Percentiles rank a stretch among this genome's conserved stretches.
These are phyloP conservation scores for Phengaris alcon DNA, from an alignment of 2,888 invertebrate species.

Conservation along the genomic window DNA sequence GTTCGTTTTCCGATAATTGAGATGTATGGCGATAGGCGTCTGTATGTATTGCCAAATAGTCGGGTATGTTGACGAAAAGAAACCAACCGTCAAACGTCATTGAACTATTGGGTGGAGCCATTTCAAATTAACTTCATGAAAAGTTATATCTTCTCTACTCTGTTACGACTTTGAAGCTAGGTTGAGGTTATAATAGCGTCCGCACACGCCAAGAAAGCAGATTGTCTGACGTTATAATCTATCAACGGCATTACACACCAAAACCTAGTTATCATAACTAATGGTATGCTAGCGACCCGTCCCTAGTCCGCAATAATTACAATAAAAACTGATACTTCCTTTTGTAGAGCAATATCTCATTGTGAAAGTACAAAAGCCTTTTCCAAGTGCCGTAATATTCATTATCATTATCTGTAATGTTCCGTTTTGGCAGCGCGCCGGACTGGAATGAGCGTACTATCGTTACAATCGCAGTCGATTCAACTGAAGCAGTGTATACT, in stretches of 20 bases:
- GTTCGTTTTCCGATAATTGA: slow-evolving; percentile 7
- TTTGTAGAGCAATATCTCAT: background rate
- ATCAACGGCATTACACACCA: too few species aligned
- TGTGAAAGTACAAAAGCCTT: background rate
- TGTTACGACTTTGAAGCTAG: too few species aligned
- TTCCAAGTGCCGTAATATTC: background rate
- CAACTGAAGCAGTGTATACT: background rate
- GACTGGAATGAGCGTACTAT: background rate
- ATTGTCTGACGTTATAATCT: too few species aligned
- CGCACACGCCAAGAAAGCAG: too few species aligned
- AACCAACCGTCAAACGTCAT: background rate
- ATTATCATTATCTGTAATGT: slow-evolving; percentile 3
- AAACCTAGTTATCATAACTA: too few species aligned
- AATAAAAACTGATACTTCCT: background rate
- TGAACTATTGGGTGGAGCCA: background rate
- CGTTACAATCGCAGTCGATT: background rate
- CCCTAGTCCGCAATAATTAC: too few species aligned
- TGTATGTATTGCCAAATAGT: background rate
- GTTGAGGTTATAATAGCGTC: too few species aligned
- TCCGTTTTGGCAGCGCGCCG: slow-evolving; percentile 4
- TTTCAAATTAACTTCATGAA: too few species aligned
- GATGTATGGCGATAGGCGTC: background rate
- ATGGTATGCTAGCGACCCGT: too few species aligned
- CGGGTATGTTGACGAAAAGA: background rate
- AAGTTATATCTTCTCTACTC: too few species aligned